Evolutionary conservation across 2,113 vertebrate genomes (phyloP).

Genomic region (Pedionomus torquatus): DNA sequence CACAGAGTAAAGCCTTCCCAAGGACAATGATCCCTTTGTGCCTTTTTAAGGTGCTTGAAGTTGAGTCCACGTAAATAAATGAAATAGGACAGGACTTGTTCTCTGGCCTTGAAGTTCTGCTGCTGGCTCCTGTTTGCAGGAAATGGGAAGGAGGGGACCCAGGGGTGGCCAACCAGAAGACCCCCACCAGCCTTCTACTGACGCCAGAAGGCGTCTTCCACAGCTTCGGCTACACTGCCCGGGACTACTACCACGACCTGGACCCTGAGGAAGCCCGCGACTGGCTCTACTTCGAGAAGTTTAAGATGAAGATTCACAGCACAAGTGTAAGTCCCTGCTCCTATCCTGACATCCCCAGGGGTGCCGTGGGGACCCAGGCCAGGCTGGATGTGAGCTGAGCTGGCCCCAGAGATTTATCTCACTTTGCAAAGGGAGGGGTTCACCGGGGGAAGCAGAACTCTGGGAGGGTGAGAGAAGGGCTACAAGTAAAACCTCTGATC

Average conservation of each 20-base stretch:
- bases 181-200: constrained; percentile 92
- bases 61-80: accelerated
- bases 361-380: accelerated
- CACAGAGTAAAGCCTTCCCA: background rate
- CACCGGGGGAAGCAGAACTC: accelerated
- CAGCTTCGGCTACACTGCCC: constrained; percentile 93
- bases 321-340: constrained; percentile 78
- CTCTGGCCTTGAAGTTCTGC: background rate
- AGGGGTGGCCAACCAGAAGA: constrained; percentile 97
- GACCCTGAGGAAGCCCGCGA: constrained; percentile 92
- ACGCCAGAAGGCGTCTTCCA: constrained; percentile 91
- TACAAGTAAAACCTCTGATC: background rate
- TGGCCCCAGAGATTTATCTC: background rate
- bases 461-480: background rate
- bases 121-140: constrained; percentile 64
- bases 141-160: constrained; percentile 97
- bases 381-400: background rate
- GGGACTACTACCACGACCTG: constrained; percentile 93
- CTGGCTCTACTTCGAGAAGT: constrained; percentile 98
- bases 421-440: background rate
- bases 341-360: accelerated
- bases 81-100: accelerated
- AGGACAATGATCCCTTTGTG: accelerated
- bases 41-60: background rate
- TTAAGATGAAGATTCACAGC: constrained; percentile 99